A percentile compares a stretch with the other conserved stretches of the same genome.
phyloP scores from a whole-genome alignment of 2,888 invertebrate genomes.

The Uropetala carovei region DNA sequence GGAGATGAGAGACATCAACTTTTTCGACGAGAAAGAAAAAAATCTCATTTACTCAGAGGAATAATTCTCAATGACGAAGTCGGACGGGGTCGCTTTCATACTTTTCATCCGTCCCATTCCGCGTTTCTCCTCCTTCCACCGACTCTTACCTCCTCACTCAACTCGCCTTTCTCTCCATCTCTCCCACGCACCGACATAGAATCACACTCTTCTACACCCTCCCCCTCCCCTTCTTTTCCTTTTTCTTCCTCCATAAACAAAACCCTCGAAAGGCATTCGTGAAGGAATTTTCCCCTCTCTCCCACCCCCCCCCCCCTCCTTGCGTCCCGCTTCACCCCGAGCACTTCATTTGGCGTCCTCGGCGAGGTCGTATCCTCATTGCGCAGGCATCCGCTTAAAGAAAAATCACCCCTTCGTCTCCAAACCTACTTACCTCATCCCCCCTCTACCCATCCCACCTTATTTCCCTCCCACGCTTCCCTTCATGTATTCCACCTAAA shows the following conservation, averaged over 20 bases:
- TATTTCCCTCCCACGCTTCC: neutral
- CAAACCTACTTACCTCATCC: too few relatives aligned
- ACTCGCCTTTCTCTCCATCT: neutral
- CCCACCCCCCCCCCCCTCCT: neutral
- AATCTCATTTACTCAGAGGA: neutral
- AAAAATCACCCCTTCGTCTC: too few relatives aligned
- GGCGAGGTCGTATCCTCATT: too few relatives aligned
- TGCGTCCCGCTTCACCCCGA: too few relatives aligned
- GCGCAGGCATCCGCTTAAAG: too few relatives aligned
- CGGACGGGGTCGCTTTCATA: neutral
- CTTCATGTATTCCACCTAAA: neutral
- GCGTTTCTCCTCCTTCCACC: neutral
- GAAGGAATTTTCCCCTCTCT: neutral
- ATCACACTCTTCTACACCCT: neutral
- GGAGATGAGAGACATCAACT: neutral
- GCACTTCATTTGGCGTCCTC: too few relatives aligned
- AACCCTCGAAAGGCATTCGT: neutral
- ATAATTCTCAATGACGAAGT: neutral
- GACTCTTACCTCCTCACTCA: neutral
- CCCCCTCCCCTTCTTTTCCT: neutral
- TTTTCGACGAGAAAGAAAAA: neutral
- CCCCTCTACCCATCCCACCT: neutral
- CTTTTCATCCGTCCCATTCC: neutral
- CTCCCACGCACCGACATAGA: neutral
- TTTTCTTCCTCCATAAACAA: neutral